Evolutionary conservation across 2,113 vertebrate species (phyloP), one percentile per base, ranked within the genome.

Genomic region (Procavia capensis): DNA sequence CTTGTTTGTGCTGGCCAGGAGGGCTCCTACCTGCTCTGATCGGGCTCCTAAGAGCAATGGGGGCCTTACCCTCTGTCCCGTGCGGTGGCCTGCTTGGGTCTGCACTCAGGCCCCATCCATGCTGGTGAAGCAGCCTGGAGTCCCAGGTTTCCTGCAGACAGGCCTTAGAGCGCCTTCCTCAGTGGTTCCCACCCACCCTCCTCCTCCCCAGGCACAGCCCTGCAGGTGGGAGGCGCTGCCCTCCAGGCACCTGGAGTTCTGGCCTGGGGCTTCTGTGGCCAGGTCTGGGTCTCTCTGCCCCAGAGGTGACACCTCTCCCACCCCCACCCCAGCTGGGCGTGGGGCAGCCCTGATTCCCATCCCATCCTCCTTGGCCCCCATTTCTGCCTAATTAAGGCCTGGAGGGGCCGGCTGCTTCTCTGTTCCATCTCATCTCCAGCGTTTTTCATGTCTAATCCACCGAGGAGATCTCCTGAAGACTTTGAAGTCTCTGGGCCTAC

Each of bases 401-500:
- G 68, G 98, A 98, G 97, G 94, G 92, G 43, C 74, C 74, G 95
- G 54, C 96, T 97, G 97, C 97, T 97, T 97, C 98, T 97, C 90
- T 94, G 95, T 96, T 97, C 95, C 97, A 95, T 98, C 97, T 98
- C 98, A 90, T 98, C 97, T 96, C 96, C 87, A 88, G 85, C 98
- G 98, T 98, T 98, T 98, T 97, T 98, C 98, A 98, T 98, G 98
- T 97, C 95, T 93, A 98, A 98, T 98, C 96, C 98, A 98, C 98
- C 88, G 97, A 98, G 98, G 98, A 98, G 98, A 97, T 98, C 97
- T 98, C 98, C 98, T 98, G 97, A 97, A 98, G 97, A 96, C 98
- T 99, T 99, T 99, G 98, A 99, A 98, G 98, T 98, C 98, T 98
- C 97, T 39, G 97, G 97, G 97, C 93, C 89, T 97, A 85, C 81